Base-by-base conservation (phyloP, 2,888 invertebrate genomes). In the Galeopsomyia nigrocyanea region DNA sequence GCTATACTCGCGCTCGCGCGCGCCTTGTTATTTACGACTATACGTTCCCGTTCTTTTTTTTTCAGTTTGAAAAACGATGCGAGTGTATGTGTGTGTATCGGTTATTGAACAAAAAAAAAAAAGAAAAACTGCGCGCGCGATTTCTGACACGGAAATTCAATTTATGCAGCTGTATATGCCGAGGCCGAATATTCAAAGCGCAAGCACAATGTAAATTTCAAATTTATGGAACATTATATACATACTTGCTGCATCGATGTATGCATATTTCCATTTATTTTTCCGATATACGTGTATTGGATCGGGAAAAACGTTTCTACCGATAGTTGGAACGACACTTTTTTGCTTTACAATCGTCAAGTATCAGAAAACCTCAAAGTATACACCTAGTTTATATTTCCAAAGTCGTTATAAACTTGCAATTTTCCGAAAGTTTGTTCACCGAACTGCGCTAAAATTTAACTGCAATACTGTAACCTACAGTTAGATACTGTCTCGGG, bases 81-180 rank as follows among this genome's bases (percentile, higher is more conserved):
- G 49, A 7, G 61, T 47, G 46, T 9, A 60, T 63, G 57, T 16
- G 50, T 46, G n/a, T 49, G 67, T 50, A 63, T 71, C 65, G 71
- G 61, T 68, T 68, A 61, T 65, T 63, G 63, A 70, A 74, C 7
- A 74, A 71, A 65, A 2, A 26, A 26, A 2, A 26, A 26, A 3
- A 26, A 26, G 2, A 26, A 26, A 26, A 26, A 26, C 5, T 26
- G 26, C 26, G 65, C 58, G 46, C 17, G 13, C 67, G 68, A 71
- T 61, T 68, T 60, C 74, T 65, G 71, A 71, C 68, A 68, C 57
- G 74, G 64, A 71, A 74, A 71, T 21, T 67, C 65, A 65, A 74
- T 74, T 74, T 74, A 71, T 68, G 61, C 17, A 10, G 17, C 39
- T 5, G n/a, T n/a, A n/a, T n/a, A n/a, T n/a, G 10, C 39, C 49